Base-by-base conservation (phyloP, 2,888 invertebrate genomes). In the Brachynemurus nebulosus region DNA sequence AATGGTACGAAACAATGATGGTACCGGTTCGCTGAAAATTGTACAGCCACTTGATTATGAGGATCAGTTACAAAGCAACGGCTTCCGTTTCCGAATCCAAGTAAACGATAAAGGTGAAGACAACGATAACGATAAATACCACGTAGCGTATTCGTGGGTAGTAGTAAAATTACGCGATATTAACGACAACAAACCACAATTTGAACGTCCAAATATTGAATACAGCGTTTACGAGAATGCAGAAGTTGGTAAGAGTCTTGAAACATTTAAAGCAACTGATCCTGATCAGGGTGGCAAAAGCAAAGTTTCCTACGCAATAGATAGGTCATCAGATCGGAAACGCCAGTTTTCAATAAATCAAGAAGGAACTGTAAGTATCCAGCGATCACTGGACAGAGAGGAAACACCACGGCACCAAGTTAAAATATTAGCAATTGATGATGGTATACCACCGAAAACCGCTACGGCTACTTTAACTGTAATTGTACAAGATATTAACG, bases 161-260 rank as follows among this genome's bases (percentile, higher is more conserved):
- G 86, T 86, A 49, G 90, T 95, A 21, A 86, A 85, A 59, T 71
- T 98, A 47, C 76, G 88, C 48, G 97, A 97, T 63, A 89, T 89
- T 54, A 97, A 97, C 69, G 96, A 97, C 72, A 96, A 96, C 71
- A 89, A 90, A 63, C 96, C 96, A 4, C 85, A 86, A 58, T 95
- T 91, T 62, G 91, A 93, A 58, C 77, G 84, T 51, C 88, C 93
- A 38, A 91, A 92, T 61, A 91, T 95, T 55, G 92, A 90, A 68
- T 86, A 86, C 4, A 82, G 83, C 11, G 89, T 92, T 1, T 83
- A 80, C 58, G 96, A 97, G 66, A 91, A 95, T 62, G 89, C 91
- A 2, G 82, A 84, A 59, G 81, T 90, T 43, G 93, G 92, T 18
- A 89, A 88, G 53, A 82, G 80, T 51, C 68, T 97, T 54, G 92